These are phyloP conservation scores for Fulica atra DNA, from an alignment of 2,113 vertebrate genomes.

Conservation along the genomic window DNA sequence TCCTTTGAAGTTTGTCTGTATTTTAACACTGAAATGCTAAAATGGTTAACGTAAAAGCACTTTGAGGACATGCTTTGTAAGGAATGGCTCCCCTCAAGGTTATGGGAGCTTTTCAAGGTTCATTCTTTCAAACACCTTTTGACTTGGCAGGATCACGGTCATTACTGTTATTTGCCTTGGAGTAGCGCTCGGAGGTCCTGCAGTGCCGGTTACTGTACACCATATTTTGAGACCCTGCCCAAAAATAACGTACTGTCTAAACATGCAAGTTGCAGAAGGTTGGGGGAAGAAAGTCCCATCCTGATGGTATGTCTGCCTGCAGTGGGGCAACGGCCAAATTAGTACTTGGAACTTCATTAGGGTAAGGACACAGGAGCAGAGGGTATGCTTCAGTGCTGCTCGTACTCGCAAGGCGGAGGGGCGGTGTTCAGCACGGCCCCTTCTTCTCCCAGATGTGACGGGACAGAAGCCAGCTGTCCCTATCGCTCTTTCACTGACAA, in stretches of 20 bases:
- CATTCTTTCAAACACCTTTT: neutral
- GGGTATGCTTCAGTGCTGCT: neutral
- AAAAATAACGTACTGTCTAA: neutral
- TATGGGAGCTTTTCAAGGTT: slow-evolving; percentile 20
- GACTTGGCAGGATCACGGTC: neutral
- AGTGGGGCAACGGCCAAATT: slow-evolving; percentile 8
- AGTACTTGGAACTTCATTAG: slow-evolving; percentile 46
- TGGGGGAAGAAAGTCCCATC: neutral
- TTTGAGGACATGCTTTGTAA: neutral
- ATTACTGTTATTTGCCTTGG: slow-evolving; percentile 26
- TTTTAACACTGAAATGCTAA: neutral
- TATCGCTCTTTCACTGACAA: neutral
- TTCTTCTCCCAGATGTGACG: neutral
- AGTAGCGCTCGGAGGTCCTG: neutral
- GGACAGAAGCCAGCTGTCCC: slow-evolving; percentile 46
- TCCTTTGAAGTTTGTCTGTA: neutral
- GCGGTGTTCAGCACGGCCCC: slow-evolving; percentile 18
- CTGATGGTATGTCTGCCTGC: neutral
- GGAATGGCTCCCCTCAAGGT: neutral
- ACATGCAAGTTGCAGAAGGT: neutral
- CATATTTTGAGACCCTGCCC: neutral
- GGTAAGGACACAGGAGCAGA: neutral
- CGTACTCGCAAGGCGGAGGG: neutral
- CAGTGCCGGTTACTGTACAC: neutral
- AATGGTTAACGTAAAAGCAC: neutral